Conservation (phyloP, 1,140 invertebrate genomes). For the Conopomorpha cramerella region DNA sequence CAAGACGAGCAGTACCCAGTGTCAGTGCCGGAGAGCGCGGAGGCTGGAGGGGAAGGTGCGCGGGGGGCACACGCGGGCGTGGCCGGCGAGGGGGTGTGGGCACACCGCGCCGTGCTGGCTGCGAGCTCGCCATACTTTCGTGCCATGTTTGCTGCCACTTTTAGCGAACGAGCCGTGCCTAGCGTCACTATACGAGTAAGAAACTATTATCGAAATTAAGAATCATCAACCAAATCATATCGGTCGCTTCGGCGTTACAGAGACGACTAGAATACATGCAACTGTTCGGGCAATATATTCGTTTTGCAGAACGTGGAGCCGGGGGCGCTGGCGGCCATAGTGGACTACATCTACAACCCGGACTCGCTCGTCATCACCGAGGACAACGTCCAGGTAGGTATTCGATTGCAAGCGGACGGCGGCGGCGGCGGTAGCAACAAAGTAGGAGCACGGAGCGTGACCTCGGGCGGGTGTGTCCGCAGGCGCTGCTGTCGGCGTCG, state of each 20-base stretch:
- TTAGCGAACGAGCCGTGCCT: slow-evolving; percentile 83
- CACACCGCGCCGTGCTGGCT: slow-evolving; percentile 92
- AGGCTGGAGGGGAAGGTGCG: background rate
- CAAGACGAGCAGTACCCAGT: background rate
- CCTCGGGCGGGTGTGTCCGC: no score
- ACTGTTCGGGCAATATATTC: no score
- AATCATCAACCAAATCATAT: no score
- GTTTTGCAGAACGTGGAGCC: slow-evolving; percentile 38
- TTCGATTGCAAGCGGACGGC: no score
- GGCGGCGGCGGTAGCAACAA: no score
- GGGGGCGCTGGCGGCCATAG: slow-evolving; percentile 57
- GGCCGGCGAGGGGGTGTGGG: slow-evolving; percentile 77
- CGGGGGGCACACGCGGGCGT: slow-evolving; percentile 67
- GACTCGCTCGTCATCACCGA: slow-evolving; percentile 86
- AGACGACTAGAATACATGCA: no score
- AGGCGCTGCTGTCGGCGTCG: slow-evolving; percentile 86
- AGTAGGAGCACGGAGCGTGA: no score
- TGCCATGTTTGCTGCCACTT: slow-evolving; percentile 97
- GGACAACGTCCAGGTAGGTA: slow-evolving; percentile 87
- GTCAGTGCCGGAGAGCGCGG: slow-evolving; percentile 5
- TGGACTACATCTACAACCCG: slow-evolving; percentile 92
- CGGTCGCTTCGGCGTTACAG: no score
- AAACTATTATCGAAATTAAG: no score
- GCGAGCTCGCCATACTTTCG: slow-evolving; percentile 95
- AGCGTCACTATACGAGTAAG: slow-evolving; percentile 79